phyloP scores from a whole-genome alignment of 2,888 invertebrate species.

The Exephanes ischioxanthus region DNA sequence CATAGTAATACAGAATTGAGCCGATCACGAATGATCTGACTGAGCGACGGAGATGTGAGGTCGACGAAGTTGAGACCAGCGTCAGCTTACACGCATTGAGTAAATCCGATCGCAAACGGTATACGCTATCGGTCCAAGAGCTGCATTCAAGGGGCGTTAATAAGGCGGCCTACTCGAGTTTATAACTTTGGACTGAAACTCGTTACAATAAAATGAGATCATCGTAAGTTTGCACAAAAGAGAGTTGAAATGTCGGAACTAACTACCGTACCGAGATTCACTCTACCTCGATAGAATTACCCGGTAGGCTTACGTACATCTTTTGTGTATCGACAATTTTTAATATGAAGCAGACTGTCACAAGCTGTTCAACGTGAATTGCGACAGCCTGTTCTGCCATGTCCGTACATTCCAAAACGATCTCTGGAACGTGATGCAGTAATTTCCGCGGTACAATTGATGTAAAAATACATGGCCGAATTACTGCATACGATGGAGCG shows the following conservation, averaged over 20 bases:
- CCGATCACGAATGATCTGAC: too few species aligned
- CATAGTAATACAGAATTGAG: too few species aligned
- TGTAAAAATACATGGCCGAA: constrained; percentile 6
- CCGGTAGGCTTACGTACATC: not conserved
- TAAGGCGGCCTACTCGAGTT: too few species aligned
- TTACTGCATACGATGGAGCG: constrained; percentile 7
- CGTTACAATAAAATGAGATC: too few species aligned
- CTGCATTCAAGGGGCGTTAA: too few species aligned
- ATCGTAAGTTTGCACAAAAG: not conserved
- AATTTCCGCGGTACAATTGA: constrained; percentile 7
- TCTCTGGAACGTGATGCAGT: not conserved
- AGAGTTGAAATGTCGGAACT: too few species aligned
- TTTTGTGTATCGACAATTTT: constrained; percentile 18
- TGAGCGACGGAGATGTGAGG: too few species aligned
- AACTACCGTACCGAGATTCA: not conserved
- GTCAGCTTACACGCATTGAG: too few species aligned
- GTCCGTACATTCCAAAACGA: constrained; percentile 7
- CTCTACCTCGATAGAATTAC: constrained; percentile 31
- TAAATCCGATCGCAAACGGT: too few species aligned
- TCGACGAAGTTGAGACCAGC: too few species aligned
- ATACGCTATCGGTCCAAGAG: too few species aligned
- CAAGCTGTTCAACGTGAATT: constrained; percentile 8
- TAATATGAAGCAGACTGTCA: constrained; percentile 14
- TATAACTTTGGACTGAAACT: too few species aligned
- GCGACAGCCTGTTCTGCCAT: constrained; percentile 5